Base-by-base conservation (phyloP, 2,113 vertebrate genomes). In the Pomatostomus ruficeps region DNA sequence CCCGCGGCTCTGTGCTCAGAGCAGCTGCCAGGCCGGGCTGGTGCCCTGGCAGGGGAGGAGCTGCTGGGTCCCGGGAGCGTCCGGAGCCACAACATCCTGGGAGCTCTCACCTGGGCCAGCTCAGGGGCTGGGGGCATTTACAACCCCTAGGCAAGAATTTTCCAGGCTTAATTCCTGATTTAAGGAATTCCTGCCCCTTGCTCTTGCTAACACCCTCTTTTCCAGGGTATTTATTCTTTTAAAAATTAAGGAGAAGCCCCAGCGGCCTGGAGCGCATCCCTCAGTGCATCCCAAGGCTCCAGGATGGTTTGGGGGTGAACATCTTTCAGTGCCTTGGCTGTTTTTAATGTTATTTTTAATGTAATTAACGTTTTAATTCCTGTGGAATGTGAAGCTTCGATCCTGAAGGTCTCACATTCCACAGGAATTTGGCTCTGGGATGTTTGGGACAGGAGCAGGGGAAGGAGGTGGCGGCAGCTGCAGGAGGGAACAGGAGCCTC, bases 211-310 rank as follows among this genome's bases (percentile, higher is more conserved):
- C 2, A 31, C 1, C 25, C 3, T 0, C 17, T n/a, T 61, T 5
- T 28, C 20, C 52, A 12, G 36, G 0, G 3, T 16, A 4, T 40
- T 88, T 42, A 20, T 55, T 14, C 12, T 59, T 67, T 63, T 20
- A 10, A n/a, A 59, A 33, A 11, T 5, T 1, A 9, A 4, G 6
- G 5, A 1, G 49, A 31, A 33, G 6, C 12, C 23, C 38, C 52
- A 12, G 45, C 8, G 1, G 11, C 17, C 23, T 1, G 35, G 29
- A 74, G 24, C 1, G 0, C n/a, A 5, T 10, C 77, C 51, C 12
- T 33, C 43, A 2, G 43, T 1, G 31, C 8, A 28, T 8, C 31
- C 49, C 6, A 3, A 19, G 19, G 6, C 48, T 31, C 48, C 6
- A 0, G 29, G 14, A 10, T 9, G 33, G 0, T 2, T 46, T 24